These are phyloP conservation scores for Clunio marinus DNA, from an alignment of 2,888 invertebrate genomes.

Conservation along the genomic window DNA sequence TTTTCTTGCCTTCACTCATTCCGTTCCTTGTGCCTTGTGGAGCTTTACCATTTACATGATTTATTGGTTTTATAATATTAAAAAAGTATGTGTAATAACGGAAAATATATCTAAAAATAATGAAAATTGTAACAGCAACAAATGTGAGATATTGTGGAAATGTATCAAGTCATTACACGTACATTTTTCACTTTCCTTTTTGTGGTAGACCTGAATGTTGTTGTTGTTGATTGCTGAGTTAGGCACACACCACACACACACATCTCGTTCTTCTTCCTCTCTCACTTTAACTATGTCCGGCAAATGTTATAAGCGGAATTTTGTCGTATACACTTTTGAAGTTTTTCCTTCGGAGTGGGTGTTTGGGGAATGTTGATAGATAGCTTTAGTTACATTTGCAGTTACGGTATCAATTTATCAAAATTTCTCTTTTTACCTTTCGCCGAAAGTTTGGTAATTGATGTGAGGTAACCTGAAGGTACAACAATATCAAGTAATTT, in stretches of 20 bases:
- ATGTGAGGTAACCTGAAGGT: no score
- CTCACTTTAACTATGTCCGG: no score
- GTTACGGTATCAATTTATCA: conserved; percentile 32
- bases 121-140: conserved; percentile 32
- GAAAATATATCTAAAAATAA: conserved; percentile 18
- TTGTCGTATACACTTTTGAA: no score
- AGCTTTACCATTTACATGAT: background rate
- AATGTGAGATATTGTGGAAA: conserved; percentile 29
- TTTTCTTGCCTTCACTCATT: background rate
- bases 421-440: conserved; percentile 8
- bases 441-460: no score
- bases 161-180: conserved; percentile 29
- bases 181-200: conserved; percentile 18
- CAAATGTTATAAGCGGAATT: no score
- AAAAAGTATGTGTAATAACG: conserved; percentile 25
- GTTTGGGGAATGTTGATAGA: background rate
- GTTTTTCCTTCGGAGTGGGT: no score
- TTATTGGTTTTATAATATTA: conserved; percentile 34
- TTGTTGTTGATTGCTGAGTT: background rate
- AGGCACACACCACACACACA: no score
- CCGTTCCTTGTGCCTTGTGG: background rate
- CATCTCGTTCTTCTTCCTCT: no score
- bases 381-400: conserved; percentile 15
- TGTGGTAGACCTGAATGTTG: background rate
- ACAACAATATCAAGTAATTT: background rate